Evolutionary conservation across 2,888 invertebrate genomes (phyloP).

Genomic region (Petrophora chlorosata): DNA sequence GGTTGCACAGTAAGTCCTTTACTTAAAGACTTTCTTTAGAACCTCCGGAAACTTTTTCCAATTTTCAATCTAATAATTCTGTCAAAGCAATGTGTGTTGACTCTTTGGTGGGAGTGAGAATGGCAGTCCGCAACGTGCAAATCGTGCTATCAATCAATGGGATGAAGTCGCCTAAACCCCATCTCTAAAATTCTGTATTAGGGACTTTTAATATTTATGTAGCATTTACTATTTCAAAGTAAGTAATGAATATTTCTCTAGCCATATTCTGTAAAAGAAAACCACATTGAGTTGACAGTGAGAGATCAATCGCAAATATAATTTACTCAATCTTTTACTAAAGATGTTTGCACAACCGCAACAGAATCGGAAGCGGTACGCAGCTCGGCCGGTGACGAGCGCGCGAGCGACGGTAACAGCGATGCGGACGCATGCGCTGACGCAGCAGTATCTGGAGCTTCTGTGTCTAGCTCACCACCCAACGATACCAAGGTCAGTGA

Average conservation of each 20-base stretch:
- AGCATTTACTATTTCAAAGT: too few species aligned
- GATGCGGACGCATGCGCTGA: constrained; percentile 73
- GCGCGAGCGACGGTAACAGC: constrained; percentile 76
- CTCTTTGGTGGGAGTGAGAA: too few species aligned
- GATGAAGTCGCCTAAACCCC: too few species aligned
- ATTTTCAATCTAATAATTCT: neutral
- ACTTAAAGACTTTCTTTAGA: constrained; percentile 17
- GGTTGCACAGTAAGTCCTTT: neutral
- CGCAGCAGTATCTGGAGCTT: constrained; percentile 75
- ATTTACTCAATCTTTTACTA: neutral
- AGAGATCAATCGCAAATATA: neutral
- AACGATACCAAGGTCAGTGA: constrained; percentile 78
- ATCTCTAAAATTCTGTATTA: too few species aligned
- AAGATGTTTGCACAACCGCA: neutral
- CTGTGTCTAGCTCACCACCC: constrained; percentile 80
- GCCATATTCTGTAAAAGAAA: neutral
- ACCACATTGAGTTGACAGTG: constrained; percentile 1
- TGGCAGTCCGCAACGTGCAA: too few species aligned
- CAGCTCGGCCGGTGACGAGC: constrained; percentile 73
- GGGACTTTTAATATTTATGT: too few species aligned
- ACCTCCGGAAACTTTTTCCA: neutral
- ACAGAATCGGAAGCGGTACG: constrained; percentile 73
- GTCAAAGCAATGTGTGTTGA: constrained; percentile 5
- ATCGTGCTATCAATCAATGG: too few species aligned
- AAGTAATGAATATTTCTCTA: too few species aligned